These are phyloP conservation scores for Synanceia verrucosa DNA, from an alignment of 2,797 vertebrate genomes.

Conservation along the genomic window DNA sequence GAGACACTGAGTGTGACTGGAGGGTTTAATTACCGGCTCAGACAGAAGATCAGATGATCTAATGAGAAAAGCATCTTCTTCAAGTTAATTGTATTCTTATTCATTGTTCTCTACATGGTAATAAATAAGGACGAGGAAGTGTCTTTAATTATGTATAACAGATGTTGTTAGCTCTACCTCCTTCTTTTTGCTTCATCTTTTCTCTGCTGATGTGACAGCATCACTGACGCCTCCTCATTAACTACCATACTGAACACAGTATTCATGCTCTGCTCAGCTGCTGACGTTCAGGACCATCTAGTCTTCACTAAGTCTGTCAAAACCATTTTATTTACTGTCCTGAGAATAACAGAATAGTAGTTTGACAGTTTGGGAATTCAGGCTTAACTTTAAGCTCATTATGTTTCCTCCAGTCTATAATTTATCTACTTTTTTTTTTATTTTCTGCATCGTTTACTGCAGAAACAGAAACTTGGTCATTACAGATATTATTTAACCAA, in stretches of 20 bases:
- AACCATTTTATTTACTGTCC: neutral
- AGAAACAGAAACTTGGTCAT: neutral
- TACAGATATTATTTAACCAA: neutral
- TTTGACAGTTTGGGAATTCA: neutral
- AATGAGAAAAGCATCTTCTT: neutral
- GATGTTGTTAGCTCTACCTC: neutral
- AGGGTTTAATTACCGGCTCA: neutral
- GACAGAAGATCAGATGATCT: conserved; percentile 20
- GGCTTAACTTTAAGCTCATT: no score
- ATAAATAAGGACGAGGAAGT: neutral
- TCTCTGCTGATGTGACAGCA: neutral
- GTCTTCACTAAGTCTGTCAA: neutral
- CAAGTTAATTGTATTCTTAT: neutral
- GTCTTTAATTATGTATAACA: neutral
- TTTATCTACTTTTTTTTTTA: neutral
- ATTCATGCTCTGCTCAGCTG: neutral
- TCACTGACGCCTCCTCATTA: conserved; percentile 39
- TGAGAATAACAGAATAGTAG: neutral
- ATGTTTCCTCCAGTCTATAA: conserved; percentile 2
- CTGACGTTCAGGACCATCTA: neutral
- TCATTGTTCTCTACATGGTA: neutral
- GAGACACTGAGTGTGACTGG: neutral
- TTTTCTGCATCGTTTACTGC: neutral
- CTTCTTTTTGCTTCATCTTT: neutral
- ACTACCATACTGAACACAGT: neutral